Percentiles rank a stretch among this genome's conserved stretches.
These are phyloP conservation scores for Mugil cephalus DNA, from an alignment of 2,113 vertebrate genomes.

Conservation along the genomic window DNA sequence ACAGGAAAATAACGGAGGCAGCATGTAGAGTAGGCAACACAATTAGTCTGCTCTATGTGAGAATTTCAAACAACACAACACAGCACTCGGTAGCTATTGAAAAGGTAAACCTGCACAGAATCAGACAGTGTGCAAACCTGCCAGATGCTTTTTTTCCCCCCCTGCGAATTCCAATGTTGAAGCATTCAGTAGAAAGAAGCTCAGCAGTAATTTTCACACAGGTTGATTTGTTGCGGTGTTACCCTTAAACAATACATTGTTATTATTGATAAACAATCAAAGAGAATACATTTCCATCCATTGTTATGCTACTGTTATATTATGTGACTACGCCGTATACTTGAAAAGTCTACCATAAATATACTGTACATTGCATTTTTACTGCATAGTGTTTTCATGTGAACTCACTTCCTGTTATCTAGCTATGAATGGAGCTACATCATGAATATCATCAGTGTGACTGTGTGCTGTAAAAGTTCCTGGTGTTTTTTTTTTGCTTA, in stretches of 20 bases:
- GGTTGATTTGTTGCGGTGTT: not conserved
- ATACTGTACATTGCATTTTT: not conserved
- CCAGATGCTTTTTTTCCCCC: not conserved
- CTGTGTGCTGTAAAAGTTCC: not conserved
- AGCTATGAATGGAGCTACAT: not conserved
- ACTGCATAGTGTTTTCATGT: slow-evolving; percentile 6
- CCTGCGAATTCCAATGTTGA: slow-evolving; percentile 1
- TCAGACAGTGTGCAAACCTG: not conserved
- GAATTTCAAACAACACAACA: not conserved
- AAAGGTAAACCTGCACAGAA: not conserved
- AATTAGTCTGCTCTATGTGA: not conserved
- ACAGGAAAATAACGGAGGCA: slow-evolving; percentile 19
- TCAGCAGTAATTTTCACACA: not conserved
- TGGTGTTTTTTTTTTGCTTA: not conserved
- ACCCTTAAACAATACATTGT: not conserved
- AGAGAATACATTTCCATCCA: not conserved
- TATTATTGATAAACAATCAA: slow-evolving; percentile 2
- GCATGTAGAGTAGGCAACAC: slow-evolving; percentile 12
- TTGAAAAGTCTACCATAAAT: slow-evolving; percentile 5
- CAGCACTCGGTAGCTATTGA: not conserved
- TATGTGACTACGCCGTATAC: not conserved
- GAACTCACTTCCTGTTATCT: slow-evolving; percentile 6
- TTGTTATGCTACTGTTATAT: not conserved
- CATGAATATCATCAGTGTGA: not conserved
- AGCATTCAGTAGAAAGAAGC: not conserved